Evolutionary conservation across 2,888 invertebrate species (phyloP), one percentile per base, ranked within the genome.

Genomic region (Megastigmus dorsalis): DNA sequence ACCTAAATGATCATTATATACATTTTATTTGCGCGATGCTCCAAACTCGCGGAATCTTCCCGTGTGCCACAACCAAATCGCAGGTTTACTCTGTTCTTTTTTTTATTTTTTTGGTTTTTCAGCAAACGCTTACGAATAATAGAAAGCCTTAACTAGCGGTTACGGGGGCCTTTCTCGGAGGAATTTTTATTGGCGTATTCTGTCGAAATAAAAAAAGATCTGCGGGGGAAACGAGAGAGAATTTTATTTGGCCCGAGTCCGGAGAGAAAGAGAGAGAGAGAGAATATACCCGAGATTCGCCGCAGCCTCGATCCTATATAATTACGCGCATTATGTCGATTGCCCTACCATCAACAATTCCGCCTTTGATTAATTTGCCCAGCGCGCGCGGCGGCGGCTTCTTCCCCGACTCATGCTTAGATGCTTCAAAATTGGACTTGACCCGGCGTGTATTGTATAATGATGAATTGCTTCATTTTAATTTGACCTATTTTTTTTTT

Each of bases 311-410:
- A 74, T 50, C 76, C 63, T 75, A 55, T 74, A 54, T 79, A 82
- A 82, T 82, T 81, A 81, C 79, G 80, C 78, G 80, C 79, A 82
- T 82, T 82, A 82, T 80, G 77, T 79, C 78, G 80, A 81, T 81
- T 79, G 79, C 81, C 80, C 80, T 78, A 72, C 80, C 77, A 82
- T 81, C 80, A 82, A 82, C 71, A 81, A 79, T 79, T 80, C n/a
- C 80, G 77, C 78, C 77, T 81, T 81, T 83, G 81, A 83, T 83
- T 82, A 83, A 82, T 83, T 82, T 81, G 76, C 80, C 79, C 79
- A 76, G 77, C 77, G 18, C 60, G 30, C n/a, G n/a, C n/a, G n/a
- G n/a, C n/a, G n/a, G n/a, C n/a, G n/a, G n/a, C n/a, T n/a, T n/a
- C n/a, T n/a, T n/a, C n/a, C n/a, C n/a, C n/a, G n/a, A n/a, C n/a